Evolutionary conservation across 1,140 invertebrate species (phyloP).

Genomic region (Hyles euphorbiae): DNA sequence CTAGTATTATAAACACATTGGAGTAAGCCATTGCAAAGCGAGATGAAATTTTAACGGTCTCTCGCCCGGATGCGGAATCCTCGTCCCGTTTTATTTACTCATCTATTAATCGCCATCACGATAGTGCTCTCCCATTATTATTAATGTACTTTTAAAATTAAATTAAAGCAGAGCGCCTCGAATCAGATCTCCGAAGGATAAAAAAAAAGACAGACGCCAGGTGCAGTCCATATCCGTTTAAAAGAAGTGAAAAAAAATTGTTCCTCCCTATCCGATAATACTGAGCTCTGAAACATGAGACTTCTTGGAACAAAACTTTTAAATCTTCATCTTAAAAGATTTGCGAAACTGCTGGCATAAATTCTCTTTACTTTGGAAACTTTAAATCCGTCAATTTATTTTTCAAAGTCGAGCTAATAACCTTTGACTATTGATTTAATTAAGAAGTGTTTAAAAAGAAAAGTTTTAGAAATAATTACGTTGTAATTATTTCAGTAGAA

Average conservation of each 20-base stretch:
- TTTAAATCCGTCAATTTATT: no score
- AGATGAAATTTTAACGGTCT: slow-evolving; percentile 30
- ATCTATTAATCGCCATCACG: slow-evolving; percentile 16
- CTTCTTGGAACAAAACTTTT: background rate
- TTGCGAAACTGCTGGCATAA: no score
- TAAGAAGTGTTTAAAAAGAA: no score
- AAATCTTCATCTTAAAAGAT: no score
- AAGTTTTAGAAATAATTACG: no score
- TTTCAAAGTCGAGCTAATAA: no score
- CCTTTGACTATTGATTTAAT: no score
- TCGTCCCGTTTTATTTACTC: slow-evolving; percentile 19
- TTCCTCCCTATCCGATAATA: slow-evolving; percentile 25
- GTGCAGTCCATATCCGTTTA: slow-evolving; percentile 56
- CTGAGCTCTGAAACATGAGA: slow-evolving; percentile 9
- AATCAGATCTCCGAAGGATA: slow-evolving; percentile 1
- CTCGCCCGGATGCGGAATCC: slow-evolving; percentile 17
- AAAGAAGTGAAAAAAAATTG: slow-evolving; percentile 33
- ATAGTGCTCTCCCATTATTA: background rate
- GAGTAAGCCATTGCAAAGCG: slow-evolving; percentile 10
- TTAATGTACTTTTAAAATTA: background rate
- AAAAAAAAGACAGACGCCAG: slow-evolving; percentile 43
- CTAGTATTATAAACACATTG: slow-evolving; percentile 15
- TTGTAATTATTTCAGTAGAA: no score
- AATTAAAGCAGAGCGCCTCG: background rate
- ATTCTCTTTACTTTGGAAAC: no score